phyloP scores from a whole-genome alignment of 2,888 invertebrate genomes.

The Himalopsyche tibetana region DNA sequence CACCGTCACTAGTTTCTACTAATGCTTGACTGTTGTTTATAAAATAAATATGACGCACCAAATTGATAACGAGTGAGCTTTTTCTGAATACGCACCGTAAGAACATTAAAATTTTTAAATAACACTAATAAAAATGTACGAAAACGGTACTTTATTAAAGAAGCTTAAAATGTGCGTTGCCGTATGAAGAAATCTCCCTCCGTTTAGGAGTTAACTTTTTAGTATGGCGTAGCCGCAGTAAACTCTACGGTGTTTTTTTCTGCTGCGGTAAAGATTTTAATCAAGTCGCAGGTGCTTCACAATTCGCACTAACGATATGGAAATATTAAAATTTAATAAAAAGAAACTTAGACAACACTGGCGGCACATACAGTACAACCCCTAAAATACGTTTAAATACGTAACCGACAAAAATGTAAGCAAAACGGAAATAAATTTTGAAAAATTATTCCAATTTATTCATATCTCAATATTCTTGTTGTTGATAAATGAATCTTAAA shows the following conservation, averaged over 20 bases:
- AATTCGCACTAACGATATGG: constrained; percentile 42
- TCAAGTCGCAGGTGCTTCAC: constrained; percentile 29
- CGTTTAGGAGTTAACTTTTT: background rate
- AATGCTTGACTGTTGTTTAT: no score
- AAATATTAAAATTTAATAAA: constrained; percentile 6
- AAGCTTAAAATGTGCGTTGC: background rate
- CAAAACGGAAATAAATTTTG: no score
- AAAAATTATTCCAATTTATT: no score
- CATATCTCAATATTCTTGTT: no score
- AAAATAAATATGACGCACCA: constrained; percentile 11
- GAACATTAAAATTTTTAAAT: background rate
- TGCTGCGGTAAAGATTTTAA: background rate
- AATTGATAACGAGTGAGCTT: background rate
- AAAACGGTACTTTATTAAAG: constrained; percentile 22
- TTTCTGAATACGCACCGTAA: background rate
- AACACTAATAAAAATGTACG: constrained; percentile 7
- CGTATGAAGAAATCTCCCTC: constrained; percentile 13
- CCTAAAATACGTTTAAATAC: background rate
- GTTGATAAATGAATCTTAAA: no score
- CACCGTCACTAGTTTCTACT: no score
- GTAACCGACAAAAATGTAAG: background rate
- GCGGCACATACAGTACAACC: background rate
- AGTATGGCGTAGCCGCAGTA: background rate
- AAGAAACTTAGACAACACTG: background rate
- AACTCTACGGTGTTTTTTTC: background rate